Evolutionary conservation across 2,888 invertebrate genomes (phyloP).

Genomic region (Leptopilina drosophilae): DNA sequence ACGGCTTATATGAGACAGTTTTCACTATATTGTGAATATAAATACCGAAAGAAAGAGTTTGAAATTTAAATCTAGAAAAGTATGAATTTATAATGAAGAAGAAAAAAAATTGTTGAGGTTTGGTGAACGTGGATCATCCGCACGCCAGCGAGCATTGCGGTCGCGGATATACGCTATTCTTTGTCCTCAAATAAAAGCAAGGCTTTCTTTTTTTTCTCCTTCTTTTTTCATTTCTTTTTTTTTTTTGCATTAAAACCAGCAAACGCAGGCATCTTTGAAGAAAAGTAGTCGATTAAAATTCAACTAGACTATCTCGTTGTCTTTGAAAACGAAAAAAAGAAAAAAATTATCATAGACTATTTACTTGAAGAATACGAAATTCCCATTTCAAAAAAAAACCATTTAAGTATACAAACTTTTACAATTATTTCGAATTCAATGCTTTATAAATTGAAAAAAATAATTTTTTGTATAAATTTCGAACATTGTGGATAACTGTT

Average conservation of each 20-base stretch:
- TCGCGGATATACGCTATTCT: neutral
- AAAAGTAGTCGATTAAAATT: constrained; percentile 25
- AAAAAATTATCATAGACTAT: neutral
- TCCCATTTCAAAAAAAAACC: neutral
- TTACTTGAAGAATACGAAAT: neutral
- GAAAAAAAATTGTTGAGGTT: constrained; percentile 32
- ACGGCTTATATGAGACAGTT: no score
- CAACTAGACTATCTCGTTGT: constrained; percentile 13
- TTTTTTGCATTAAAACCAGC: constrained; percentile 19
- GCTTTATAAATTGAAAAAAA: no score
- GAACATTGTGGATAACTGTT: no score
- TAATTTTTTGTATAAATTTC: no score
- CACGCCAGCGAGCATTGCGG: constrained; percentile 24
- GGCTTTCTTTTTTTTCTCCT: neutral
- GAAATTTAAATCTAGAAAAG: constrained; percentile 20
- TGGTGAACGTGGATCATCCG: constrained; percentile 31
- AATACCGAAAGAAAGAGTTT: neutral
- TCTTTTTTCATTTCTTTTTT: no score
- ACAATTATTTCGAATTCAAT: no score
- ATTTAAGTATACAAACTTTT: no score
- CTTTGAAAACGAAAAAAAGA: constrained; percentile 6
- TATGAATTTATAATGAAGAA: constrained; percentile 22
- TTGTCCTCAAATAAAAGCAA: constrained; percentile 34
- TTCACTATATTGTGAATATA: neutral
- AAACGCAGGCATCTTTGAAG: constrained; percentile 5